Evolutionary conservation across 2,888 invertebrate genomes (phyloP), one percentile per base, ranked within the genome.

Genomic region (Aphidius colemani): DNA sequence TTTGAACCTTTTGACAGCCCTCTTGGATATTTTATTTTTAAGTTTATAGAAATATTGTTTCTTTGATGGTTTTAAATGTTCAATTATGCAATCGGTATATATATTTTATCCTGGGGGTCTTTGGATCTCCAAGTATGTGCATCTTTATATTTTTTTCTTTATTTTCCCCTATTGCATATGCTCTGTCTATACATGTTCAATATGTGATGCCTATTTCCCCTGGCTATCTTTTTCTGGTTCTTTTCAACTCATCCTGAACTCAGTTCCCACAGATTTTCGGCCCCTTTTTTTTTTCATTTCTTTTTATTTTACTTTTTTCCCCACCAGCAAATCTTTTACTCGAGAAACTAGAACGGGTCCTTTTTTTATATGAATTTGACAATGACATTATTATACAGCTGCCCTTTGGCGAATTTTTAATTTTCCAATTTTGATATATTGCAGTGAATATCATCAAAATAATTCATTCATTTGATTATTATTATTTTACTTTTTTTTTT

Each of bases 241-340:
- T 30, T 30, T 57, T n/a, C 7, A 48, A 46, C 11, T 57, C 48
- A 46, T 30, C 3, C 30, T 13, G 11, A 13, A 57, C 57, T 46
- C 46, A 5, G 57, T 57, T 57, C 57, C 57, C 57, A 57, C 57
- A 57, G 57, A 57, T 46, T 48, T 48, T 46, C 48, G 46, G 10
- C 11, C 57, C 46, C 39, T 46, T 30, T 48, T 13, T 18, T 18
- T 18, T 18, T 18, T 18, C 13, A 18, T 18, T 18, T 18, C 13
- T 18, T 18, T 18, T 18, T 18, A 18, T 18, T 18, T 18, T 18
- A 18, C 13, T 18, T 18, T 18, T 40, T 46, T 46, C 7, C 45
- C 46, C 8, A 7, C 46, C 39, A 39, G 46, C 57, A 45, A 45
- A 46, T 30, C 45, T 57, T 57, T 48, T 13, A 46, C 30, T 11